Evolutionary conservation across 2,797 vertebrate species (phyloP).

Genomic region (Varecia variegata): DNA sequence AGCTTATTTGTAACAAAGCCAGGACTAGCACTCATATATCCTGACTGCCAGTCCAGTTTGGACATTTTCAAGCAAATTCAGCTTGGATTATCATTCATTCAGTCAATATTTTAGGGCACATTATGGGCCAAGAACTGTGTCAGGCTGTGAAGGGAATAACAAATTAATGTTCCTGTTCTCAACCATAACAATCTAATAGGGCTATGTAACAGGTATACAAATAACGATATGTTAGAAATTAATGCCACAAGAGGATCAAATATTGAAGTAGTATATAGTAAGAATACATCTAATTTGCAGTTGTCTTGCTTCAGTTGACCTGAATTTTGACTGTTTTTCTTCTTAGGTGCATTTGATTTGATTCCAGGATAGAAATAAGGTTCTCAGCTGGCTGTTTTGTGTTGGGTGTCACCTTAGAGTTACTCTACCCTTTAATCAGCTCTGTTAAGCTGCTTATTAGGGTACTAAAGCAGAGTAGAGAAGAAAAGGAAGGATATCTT

Average conservation of each 20-base stretch:
- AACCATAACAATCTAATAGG: not conserved
- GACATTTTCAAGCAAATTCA: not conserved
- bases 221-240: not conserved
- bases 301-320: not conserved
- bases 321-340: not conserved
- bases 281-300: not conserved
- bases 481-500: not conserved
- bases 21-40: not conserved
- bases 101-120: not conserved
- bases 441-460: not conserved
- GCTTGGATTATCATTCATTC: not conserved
- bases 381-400: constrained; percentile 11
- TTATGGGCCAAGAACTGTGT: not conserved
- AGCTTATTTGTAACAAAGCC: not conserved
- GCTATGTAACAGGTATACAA: not conserved
- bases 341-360: constrained; percentile 34
- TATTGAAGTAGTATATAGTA: not conserved
- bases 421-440: not conserved
- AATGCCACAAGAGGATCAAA: not conserved
- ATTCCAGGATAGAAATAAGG: not conserved
- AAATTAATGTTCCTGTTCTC: not conserved
- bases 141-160: not conserved
- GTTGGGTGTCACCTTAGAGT: not conserved
- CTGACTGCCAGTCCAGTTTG: not conserved
- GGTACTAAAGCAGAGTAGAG: not conserved